Evolutionary conservation across 2,797 vertebrate species (phyloP).

Genomic region (Myripristis murdjan): DNA sequence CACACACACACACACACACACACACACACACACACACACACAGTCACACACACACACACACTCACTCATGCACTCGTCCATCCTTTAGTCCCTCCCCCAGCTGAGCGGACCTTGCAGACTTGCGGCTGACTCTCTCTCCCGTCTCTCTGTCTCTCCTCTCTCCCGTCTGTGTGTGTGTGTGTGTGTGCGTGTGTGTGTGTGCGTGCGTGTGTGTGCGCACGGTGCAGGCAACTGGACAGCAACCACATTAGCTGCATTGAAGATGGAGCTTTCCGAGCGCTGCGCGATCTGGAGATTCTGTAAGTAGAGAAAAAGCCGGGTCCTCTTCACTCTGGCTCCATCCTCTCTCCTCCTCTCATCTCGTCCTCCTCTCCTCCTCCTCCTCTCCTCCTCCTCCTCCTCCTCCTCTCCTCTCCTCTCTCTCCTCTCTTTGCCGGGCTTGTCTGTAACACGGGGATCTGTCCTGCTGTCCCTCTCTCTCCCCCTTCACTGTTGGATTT

Average conservation of each 20-base stretch:
- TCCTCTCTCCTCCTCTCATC: too few relatives aligned
- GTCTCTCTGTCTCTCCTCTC: conserved; percentile 79
- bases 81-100: conserved; percentile 74
- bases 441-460: conserved; percentile 66
- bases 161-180: conserved; percentile 39
- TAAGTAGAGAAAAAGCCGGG: conserved; percentile 86
- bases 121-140: conserved; percentile 81
- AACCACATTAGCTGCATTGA: conserved; percentile 99
- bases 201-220: conserved; percentile 59
- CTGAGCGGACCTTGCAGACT: conserved; percentile 73
- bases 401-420: conserved; percentile 45
- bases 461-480: conserved; percentile 41
- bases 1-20: too few relatives aligned
- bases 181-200: conserved; percentile 38
- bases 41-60: too few relatives aligned
- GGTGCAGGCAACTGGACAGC: conserved; percentile 98
- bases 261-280: conserved; percentile 98
- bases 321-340: conserved; percentile 52
- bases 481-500: conserved; percentile 40
- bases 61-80: conserved; percentile 35
- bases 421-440: conserved; percentile 52
- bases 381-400: conserved; percentile 35
- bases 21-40: too few relatives aligned
- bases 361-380: conserved; percentile 39
- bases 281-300: conserved; percentile 99